Base-by-base conservation (phyloP, 2,113 vertebrate species). In the Pogona vitticeps region DNA sequence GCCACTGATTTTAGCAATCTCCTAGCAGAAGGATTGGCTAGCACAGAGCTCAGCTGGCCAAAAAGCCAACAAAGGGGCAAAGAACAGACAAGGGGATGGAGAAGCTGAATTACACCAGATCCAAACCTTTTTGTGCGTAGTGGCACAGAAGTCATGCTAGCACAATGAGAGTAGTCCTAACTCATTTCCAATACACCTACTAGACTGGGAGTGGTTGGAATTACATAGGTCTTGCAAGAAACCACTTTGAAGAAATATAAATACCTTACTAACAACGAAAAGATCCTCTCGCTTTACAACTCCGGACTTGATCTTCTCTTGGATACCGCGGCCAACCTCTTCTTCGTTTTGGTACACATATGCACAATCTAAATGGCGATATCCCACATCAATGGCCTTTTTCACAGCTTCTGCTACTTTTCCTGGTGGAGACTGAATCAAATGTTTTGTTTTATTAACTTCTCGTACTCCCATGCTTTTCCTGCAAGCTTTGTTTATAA, bases 201-300 rank as follows among this genome's bases (percentile, higher is more conserved):
- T n/a, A n/a, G n/a, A n/a, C n/a, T n/a, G n/a, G n/a, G n/a, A n/a
- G n/a, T n/a, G n/a, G n/a, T 61, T 26, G 36, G 77, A 46, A 40
- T 42, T 23, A 33, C 18, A 73, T 40, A 31, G 59, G 70, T 20
- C 14, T 68, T 68, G 14, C 14, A 73, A 36, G 1, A 18, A 61
- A 31, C 1, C 28, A 33, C n/a, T 46, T 38, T 58, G 10, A 58
- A 63, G 23, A 28, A n/a, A 38, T 31, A 80, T 42, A 80, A 46
- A 0, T 90, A 98, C 98, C 98, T 99, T 98, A 88, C 98, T 98
- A 92, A 98, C 98, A 0, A 99, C 6, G 3, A 99, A 98, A 7
- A 99, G 96, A 0, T 99, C 97, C 76, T 98, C 97, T 40, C 98
- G 95, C 83, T 98, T 98, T 71, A 98, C 97, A 76, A 90, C 91